These are phyloP conservation scores for Agrochola lychnidis DNA, from an alignment of 2,888 invertebrate genomes.

Conservation along the genomic window DNA sequence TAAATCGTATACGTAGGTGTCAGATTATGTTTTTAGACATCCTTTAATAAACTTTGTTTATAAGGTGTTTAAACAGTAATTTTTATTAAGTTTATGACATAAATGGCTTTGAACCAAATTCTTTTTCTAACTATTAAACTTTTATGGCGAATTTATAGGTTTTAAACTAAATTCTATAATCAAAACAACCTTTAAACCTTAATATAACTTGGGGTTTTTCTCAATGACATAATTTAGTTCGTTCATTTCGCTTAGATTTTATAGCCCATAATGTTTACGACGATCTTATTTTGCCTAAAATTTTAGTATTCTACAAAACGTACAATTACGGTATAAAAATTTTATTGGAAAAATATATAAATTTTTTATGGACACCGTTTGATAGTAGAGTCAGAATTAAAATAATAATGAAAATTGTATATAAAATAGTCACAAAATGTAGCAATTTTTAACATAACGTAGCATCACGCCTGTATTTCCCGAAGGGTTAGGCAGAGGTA, in stretches of 20 bases:
- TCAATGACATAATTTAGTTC: conserved; percentile 38
- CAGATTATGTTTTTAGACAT: neutral
- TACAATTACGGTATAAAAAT: conserved; percentile 36
- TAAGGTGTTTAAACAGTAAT: neutral
- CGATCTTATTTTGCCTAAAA: conserved; percentile 42
- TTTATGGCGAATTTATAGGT: conserved; percentile 55
- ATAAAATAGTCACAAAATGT: neutral
- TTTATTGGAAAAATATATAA: conserved; percentile 37
- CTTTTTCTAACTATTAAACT: conserved; percentile 32
- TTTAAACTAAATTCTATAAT: conserved; percentile 31
- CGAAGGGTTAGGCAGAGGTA: too few species aligned
- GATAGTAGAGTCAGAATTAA: conserved; percentile 13
- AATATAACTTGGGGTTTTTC: conserved; percentile 3
- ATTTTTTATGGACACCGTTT: conserved; percentile 44
- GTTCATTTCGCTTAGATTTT: conserved; percentile 51
- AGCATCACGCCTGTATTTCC: too few species aligned
- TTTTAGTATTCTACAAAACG: conserved; percentile 26
- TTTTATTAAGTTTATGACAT: conserved; percentile 26
- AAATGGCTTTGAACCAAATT: conserved; percentile 34
- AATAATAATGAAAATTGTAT: conserved; percentile 5
- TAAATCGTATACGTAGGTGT: neutral
- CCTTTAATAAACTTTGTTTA: conserved; percentile 1
- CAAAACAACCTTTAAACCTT: conserved; percentile 35
- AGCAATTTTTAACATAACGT: too few species aligned
- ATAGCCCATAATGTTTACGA: conserved; percentile 58